Conservation (phyloP, 2,113 vertebrate species). For the Cacatua alba region DNA sequence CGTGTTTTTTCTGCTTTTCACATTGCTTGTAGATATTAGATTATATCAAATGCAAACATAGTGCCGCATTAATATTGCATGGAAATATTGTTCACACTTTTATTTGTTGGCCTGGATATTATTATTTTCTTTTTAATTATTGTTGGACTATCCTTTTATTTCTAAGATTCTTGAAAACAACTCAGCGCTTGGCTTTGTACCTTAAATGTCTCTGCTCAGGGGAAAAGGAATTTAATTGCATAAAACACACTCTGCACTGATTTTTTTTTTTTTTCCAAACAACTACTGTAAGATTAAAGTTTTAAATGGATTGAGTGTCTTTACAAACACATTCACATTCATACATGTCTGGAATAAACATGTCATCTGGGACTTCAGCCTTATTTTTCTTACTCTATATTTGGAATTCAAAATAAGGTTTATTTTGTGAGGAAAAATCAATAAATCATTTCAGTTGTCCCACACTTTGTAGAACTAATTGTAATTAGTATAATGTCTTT, state of each 20-base stretch:
- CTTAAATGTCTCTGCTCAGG: background rate
- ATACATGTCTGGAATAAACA: background rate
- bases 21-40: background rate
- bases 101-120: background rate
- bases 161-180: background rate
- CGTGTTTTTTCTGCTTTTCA: background rate
- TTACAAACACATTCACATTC: background rate
- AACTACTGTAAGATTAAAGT: constrained; percentile 3
- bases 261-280: background rate
- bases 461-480: constrained; percentile 65
- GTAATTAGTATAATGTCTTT: constrained; percentile 74
- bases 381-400: constrained; percentile 52
- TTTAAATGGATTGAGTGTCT: constrained; percentile 3
- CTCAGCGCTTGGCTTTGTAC: background rate
- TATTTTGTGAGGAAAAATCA: constrained; percentile 66
- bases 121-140: background rate
- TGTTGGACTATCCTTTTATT: background rate
- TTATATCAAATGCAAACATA: background rate
- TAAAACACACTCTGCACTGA: background rate
- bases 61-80: background rate
- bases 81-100: background rate
- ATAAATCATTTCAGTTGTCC: constrained; percentile 70
- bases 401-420: constrained; percentile 59
- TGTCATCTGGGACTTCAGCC: constrained; percentile 36
- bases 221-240: constrained; percentile 24